phyloP scores from a whole-genome alignment of 2,113 vertebrate genomes.

The Reinhardtius hippoglossoides region DNA sequence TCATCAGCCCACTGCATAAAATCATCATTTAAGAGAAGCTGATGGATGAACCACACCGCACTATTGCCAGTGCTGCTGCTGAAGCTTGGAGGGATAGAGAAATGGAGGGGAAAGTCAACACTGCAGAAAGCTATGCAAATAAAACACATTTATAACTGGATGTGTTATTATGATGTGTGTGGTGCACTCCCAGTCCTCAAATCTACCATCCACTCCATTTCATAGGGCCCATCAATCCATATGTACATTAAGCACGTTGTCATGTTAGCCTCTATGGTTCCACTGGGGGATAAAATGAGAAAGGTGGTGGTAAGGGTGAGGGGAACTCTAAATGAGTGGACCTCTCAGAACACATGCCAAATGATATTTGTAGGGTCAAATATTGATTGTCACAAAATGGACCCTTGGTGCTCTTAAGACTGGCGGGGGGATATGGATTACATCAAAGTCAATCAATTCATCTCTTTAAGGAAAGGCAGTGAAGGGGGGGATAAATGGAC shows the following conservation, averaged over 20 bases:
- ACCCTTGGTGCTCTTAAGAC: constrained; percentile 76
- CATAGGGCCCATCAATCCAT: constrained; percentile 56
- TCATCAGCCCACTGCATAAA: constrained; percentile 73
- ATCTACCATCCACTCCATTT: constrained; percentile 13
- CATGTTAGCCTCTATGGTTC: constrained; percentile 59
- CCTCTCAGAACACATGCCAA: constrained; percentile 63
- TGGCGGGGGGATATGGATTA: constrained; percentile 65
- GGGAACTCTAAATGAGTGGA: constrained; percentile 42
- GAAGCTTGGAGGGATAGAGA: constrained; percentile 25
- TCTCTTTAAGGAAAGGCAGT: constrained; percentile 52
- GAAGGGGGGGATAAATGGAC: constrained; percentile 33
- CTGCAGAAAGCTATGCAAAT: constrained; percentile 51
- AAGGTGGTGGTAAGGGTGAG: constrained; percentile 41
- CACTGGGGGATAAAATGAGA: constrained; percentile 55
- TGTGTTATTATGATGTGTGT: constrained; percentile 33
- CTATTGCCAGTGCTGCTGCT: constrained; percentile 21
- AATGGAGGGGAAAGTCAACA: constrained; percentile 43
- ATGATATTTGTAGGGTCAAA: constrained; percentile 77
- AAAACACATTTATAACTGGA: constrained; percentile 45
- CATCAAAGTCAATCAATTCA: constrained; percentile 71
- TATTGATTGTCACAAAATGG: constrained; percentile 79
- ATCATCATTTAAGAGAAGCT: constrained; percentile 59
- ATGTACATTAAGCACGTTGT: constrained; percentile 58
- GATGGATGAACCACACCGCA: constrained; percentile 42
- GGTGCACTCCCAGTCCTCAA: constrained; percentile 9